Evolutionary conservation across 2,797 vertebrate genomes (phyloP), one percentile per base, ranked within the genome.

Genomic region (Sebastes matsubarae): DNA sequence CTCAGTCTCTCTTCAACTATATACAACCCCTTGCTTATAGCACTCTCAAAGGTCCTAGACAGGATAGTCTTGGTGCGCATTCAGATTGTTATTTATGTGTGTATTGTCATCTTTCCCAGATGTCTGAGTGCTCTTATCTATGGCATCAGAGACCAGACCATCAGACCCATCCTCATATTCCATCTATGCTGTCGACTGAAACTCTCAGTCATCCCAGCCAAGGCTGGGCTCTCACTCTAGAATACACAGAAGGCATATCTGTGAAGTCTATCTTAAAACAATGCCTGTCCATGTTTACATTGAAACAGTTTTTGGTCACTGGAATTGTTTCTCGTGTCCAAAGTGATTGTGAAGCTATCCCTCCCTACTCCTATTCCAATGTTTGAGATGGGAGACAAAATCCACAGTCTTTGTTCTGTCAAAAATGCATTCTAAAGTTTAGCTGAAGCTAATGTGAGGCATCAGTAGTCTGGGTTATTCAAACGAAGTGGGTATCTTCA

Each of bases 121-220:
- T 92, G 90, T 77, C 75, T 94, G 25, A 92, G 87, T 65, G 59
- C 82, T 38, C 81, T 93, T 1, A 88, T 93, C 1, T 93, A 93
- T 38, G 91, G 91, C 4, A 60, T 91, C 0, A 89, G 88, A 85
- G 93, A 94, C 25, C 65, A 82, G 22, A 79, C 70, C 38, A 87
- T 94, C 68, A 79, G 83, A 55, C 79, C 79, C 0, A 7, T 78
- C 22, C 72, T 93, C 12, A 11, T 77, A 13, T 10, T 50, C 5
- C 10, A 82, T 59, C 54, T 92, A 1, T 70, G 69, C 9, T 89
- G 74, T 66, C 22, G 6, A 4, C 9, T 52, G 5, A 86, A 66
- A 64, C 2, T 2, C 14, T 46, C 60, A 9, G 7, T 24, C 3
- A 0, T 11, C 14, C 2, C 27, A 12, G 42, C 11, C 10, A 54